Evolutionary conservation across 1,140 invertebrate species (phyloP), one percentile per base, ranked within the genome.

Genomic region (Scaptomyza hsui): DNA sequence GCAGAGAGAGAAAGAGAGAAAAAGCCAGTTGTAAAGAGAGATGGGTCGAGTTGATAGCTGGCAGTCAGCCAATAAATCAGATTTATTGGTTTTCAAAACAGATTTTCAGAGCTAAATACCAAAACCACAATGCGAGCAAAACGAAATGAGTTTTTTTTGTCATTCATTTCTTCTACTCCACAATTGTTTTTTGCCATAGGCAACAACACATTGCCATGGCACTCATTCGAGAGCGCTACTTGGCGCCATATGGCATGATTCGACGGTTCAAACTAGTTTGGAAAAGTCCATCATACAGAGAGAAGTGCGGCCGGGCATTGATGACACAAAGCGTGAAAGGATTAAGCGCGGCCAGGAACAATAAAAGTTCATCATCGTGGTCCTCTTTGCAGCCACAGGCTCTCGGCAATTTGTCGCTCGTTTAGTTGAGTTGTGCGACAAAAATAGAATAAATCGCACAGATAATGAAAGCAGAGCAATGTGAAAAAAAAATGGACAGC

Each of bases 21-120:
- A n/a, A n/a, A n/a, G n/a, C n/a, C 37, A 51, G 48, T 39, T 35
- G 16, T 52, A 26, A n/a, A n/a, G 24, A 21, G 35, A 57, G 49
- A 12, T 37, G 18, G 16, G 12, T 6, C 12, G 16, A 21, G 32
- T 39, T 55, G 52, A 41, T 15, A 41, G 35, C 55, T 69, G 55
- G 57, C 72, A 44, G 60, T 21, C 56, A 45, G 75, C 82, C 78
- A 89, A 88, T 88, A 88, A 88, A 82, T 82, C 83, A 78, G 82
- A 89, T 89, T 88, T 88, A 88, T 88, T 88, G 82, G 83, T 88
- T 88, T 89, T 89, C 72, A 89, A 82, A 89, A 82, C 82, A 88
- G 82, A 88, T 88, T 88, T 81, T 72, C 78, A 45, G 53, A 56
- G 56, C 42, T 69, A 61, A 52, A 55, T 42, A 39, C 10, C 68